A percentile compares a stretch with the other conserved stretches of the same genome.
These are phyloP conservation scores for Papilio machaon DNA, from an alignment of 1,140 invertebrate genomes.

Conservation along the genomic window DNA sequence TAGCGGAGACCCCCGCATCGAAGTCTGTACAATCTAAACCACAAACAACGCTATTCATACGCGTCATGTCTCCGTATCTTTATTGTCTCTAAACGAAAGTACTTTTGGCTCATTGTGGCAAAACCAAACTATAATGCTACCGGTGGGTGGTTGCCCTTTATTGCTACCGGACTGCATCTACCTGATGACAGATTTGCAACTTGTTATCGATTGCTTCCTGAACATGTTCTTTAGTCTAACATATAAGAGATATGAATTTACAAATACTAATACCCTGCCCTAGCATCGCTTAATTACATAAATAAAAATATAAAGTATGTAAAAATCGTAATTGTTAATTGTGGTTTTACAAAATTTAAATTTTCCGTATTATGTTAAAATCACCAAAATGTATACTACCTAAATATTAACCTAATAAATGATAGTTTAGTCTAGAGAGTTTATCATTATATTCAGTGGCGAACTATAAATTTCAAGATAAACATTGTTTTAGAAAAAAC, in stretches of 20 bases:
- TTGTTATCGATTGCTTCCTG: constrained; percentile 73
- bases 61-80: constrained; percentile 40
- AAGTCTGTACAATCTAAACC: constrained; percentile 66
- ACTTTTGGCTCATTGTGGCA: constrained; percentile 61
- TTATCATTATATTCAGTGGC: background rate
- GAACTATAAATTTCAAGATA: too few species aligned
- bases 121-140: constrained; percentile 76
- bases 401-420: background rate
- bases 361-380: too few species aligned
- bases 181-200: constrained; percentile 73
- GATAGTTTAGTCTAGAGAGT: background rate
- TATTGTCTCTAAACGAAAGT: constrained; percentile 62
- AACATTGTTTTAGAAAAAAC: too few species aligned
- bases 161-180: constrained; percentile 47
- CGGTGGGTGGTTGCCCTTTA: constrained; percentile 68
- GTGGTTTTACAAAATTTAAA: too few species aligned
- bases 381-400: background rate
- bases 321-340: too few species aligned
- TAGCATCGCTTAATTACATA: background rate
- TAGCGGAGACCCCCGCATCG: constrained; percentile 66
- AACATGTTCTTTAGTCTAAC: constrained; percentile 24
- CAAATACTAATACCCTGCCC: background rate
- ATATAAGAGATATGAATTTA: background rate
- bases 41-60: constrained; percentile 70
- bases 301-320: too few species aligned